Evolutionary conservation across 2,888 invertebrate species (phyloP).

Genomic region (Loripinus fragilis): DNA sequence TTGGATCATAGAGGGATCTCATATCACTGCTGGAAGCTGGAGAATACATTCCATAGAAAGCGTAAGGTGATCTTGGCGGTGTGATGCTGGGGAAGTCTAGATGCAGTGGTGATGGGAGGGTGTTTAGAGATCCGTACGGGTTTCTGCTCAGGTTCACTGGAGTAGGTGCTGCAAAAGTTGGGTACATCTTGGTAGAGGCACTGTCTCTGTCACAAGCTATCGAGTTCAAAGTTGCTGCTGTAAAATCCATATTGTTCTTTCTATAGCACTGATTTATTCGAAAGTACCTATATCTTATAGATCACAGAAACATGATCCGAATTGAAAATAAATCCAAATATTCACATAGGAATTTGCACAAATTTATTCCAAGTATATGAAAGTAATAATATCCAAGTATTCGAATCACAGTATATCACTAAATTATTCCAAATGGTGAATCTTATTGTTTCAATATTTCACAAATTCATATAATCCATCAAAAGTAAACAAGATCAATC

Average conservation of each 20-base stretch:
- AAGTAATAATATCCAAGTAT: too few species aligned
- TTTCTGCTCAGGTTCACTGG: slow-evolving; percentile 44
- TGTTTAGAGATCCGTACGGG: neutral
- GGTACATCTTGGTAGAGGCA: slow-evolving; percentile 20
- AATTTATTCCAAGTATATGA: too few species aligned
- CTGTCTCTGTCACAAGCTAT: slow-evolving; percentile 1
- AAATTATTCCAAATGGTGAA: too few species aligned
- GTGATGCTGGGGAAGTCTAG: slow-evolving; percentile 57
- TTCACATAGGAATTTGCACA: too few species aligned
- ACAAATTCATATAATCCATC: too few species aligned
- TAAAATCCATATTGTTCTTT: slow-evolving; percentile 31
- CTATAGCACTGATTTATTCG: neutral
- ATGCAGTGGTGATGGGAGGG: slow-evolving; percentile 8
- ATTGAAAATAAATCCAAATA: too few species aligned
- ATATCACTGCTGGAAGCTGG: slow-evolving; percentile 31
- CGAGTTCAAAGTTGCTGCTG: slow-evolving; percentile 15
- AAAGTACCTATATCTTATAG: too few species aligned
- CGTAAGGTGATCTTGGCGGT: slow-evolving; percentile 49
- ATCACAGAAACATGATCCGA: too few species aligned
- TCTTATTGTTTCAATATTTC: too few species aligned
- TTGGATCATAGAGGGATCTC: slow-evolving; percentile 49
- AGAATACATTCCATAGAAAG: slow-evolving; percentile 46
- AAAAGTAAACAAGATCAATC: neutral
- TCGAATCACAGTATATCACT: too few species aligned
- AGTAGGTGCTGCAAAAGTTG: slow-evolving; percentile 51